Conservation (phyloP, 2,888 invertebrate genomes). For the Agrilus biguttatus region DNA sequence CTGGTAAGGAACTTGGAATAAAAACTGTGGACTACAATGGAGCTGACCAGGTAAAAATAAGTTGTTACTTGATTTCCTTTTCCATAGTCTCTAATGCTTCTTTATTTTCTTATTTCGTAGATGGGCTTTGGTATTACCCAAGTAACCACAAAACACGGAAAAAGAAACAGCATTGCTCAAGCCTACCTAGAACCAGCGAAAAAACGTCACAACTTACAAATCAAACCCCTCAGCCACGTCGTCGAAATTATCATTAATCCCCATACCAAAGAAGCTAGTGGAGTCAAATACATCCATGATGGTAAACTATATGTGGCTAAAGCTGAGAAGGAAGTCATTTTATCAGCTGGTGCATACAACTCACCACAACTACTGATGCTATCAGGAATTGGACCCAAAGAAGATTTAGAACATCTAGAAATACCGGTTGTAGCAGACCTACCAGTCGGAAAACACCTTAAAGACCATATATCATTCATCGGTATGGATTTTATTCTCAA, state of each 20-base stretch:
- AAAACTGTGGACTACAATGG: slow-evolving; percentile 48
- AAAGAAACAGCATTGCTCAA: slow-evolving; percentile 49
- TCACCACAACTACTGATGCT: slow-evolving; percentile 67
- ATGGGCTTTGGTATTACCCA: slow-evolving; percentile 48
- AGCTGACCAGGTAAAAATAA: slow-evolving; percentile 28
- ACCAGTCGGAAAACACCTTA: slow-evolving; percentile 51
- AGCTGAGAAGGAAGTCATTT: slow-evolving; percentile 56
- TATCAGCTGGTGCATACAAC: slow-evolving; percentile 62
- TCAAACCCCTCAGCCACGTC: slow-evolving; percentile 45
- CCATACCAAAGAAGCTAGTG: slow-evolving; percentile 44
- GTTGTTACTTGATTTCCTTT: no score
- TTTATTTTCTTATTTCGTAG: background rate
- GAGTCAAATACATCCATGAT: slow-evolving; percentile 42
- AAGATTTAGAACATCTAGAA: slow-evolving; percentile 39
- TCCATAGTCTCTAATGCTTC: slow-evolving; percentile 29
- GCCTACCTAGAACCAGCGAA: slow-evolving; percentile 47
- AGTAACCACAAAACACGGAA: slow-evolving; percentile 48
- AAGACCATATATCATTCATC: slow-evolving; percentile 43
- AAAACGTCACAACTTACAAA: slow-evolving; percentile 44
- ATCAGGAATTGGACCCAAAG: slow-evolving; percentile 57
- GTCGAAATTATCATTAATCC: slow-evolving; percentile 42
- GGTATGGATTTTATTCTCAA: slow-evolving; percentile 39
- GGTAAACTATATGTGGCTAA: slow-evolving; percentile 37
- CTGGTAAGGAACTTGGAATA: slow-evolving; percentile 46
- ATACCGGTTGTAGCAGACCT: slow-evolving; percentile 42